These are phyloP conservation scores for Pseudomyrmex cubaensis DNA, from an alignment of 1,140 invertebrate genomes.

Conservation along the genomic window DNA sequence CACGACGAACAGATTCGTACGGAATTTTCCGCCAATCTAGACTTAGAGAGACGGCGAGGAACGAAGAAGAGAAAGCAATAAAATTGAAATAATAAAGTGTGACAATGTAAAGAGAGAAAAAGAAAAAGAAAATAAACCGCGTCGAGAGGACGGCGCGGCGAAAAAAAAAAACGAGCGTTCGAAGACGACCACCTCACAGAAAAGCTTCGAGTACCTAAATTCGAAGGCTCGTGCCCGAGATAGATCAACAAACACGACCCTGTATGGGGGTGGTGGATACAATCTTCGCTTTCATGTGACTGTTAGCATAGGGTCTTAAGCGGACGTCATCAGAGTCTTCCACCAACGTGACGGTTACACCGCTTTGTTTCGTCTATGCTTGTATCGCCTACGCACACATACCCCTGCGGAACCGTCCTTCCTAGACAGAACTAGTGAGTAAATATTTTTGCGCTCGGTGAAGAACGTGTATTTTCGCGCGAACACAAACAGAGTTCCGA, in stretches of 20 bases:
- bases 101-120: background rate
- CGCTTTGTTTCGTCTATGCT: slow-evolving; percentile 59
- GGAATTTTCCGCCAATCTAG: background rate
- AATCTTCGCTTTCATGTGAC: slow-evolving; percentile 59
- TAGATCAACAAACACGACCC: slow-evolving; percentile 67
- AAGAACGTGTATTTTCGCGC: slow-evolving; percentile 37
- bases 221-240: slow-evolving; percentile 51
- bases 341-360: slow-evolving; percentile 56
- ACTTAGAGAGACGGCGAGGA: background rate
- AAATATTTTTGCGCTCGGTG: slow-evolving; percentile 75
- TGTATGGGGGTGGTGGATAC: slow-evolving; percentile 10
- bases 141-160: background rate
- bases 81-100: background rate
- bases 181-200: background rate
- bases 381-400: slow-evolving; percentile 72
- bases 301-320: slow-evolving; percentile 72
- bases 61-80: background rate
- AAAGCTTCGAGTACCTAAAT: slow-evolving; percentile 34
- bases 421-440: slow-evolving; percentile 52
- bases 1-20: background rate
- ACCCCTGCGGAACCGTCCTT: slow-evolving; percentile 52
- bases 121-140: background rate
- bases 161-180: background rate
- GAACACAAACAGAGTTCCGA: background rate
- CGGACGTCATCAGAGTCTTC: slow-evolving; percentile 56